These are phyloP conservation scores for Montipora capitata DNA, from an alignment of 92 coral and sea anemone species.

Conservation along the genomic window DNA sequence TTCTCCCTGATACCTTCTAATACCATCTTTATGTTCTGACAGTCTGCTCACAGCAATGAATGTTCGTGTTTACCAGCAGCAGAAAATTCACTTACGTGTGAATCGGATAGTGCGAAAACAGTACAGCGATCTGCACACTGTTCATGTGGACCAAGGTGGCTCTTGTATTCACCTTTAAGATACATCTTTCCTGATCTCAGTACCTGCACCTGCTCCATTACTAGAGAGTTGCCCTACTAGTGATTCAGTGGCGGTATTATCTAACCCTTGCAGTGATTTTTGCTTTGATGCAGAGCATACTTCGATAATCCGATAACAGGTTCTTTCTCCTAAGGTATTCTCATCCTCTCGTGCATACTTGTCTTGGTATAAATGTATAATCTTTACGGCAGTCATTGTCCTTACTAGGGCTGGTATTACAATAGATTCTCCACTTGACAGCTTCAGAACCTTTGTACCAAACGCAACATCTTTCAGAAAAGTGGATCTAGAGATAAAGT, in stretches of 20 bases:
- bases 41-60: constrained; percentile 28
- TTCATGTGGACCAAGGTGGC: constrained; percentile 72
- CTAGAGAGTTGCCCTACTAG: constrained; percentile 25
- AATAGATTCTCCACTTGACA: constrained; percentile 57
- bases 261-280: constrained; percentile 74
- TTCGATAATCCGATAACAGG: constrained; percentile 49
- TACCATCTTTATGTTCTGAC: constrained; percentile 46
- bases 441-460: constrained; percentile 58
- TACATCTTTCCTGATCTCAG: constrained; percentile 17
- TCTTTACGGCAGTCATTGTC: constrained; percentile 55
- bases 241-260: constrained; percentile 50
- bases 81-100: constrained; percentile 19
- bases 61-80: constrained; percentile 50
- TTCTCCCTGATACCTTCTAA: constrained; percentile 36
- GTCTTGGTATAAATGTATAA: constrained; percentile 50
- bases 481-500: constrained; percentile 64
- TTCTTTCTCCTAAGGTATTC: constrained; percentile 48
- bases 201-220: not conserved
- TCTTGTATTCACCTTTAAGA: constrained; percentile 49
- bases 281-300: constrained; percentile 70
- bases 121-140: constrained; percentile 69
- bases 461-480: constrained; percentile 68
- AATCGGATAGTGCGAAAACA: constrained; percentile 67
- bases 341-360: not conserved
- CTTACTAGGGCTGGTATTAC: constrained; percentile 68